Evolutionary conservation across 1,140 invertebrate species (phyloP).

Genomic region (Drosophila micromelanica): DNA sequence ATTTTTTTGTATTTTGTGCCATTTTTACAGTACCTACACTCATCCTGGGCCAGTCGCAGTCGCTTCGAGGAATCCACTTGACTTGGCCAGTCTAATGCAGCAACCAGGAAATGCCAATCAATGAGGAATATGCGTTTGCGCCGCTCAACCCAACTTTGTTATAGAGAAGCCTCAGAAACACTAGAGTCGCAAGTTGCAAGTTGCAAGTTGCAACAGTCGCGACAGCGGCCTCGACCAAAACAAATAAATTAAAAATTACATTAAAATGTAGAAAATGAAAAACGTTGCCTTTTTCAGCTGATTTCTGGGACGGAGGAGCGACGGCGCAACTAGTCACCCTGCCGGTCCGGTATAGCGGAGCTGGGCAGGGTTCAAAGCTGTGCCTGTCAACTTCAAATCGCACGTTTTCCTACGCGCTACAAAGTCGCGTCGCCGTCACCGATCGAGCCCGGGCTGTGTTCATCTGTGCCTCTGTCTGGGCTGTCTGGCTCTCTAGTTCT

Average conservation of each 20-base stretch:
- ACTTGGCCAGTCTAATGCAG: constrained; percentile 74
- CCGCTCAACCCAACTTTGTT: constrained; percentile 26
- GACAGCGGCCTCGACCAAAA: constrained; percentile 60
- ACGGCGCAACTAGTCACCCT: constrained; percentile 5
- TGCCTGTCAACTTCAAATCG: constrained; percentile 81
- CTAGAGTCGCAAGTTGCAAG: constrained; percentile 32
- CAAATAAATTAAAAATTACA: constrained; percentile 83
- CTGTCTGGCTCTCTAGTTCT: constrained; percentile 12
- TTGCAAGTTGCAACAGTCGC: constrained; percentile 25
- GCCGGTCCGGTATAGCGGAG: constrained; percentile 21
- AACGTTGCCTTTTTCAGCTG: constrained; percentile 79
- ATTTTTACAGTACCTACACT: constrained; percentile 30
- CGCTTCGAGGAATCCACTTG: constrained; percentile 80
- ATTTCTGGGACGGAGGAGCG: constrained; percentile 41
- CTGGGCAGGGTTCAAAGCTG: constrained; percentile 77
- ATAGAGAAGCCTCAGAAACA: constrained; percentile 13
- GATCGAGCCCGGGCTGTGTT: constrained; percentile 48
- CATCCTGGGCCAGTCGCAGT: constrained; percentile 43
- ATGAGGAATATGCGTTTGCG: constrained; percentile 75
- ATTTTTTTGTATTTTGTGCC: neutral
- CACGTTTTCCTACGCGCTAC: constrained; percentile 80
- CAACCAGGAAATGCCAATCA: constrained; percentile 84
- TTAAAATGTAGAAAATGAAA: constrained; percentile 83
- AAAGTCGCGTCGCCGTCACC: constrained; percentile 68
- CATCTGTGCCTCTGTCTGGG: constrained; percentile 40